Percentiles rank a stretch among this genome's conserved stretches.
These are phyloP conservation scores for Rhagophthalmus giganteus DNA, from an alignment of 2,888 invertebrate species.

Conservation along the genomic window DNA sequence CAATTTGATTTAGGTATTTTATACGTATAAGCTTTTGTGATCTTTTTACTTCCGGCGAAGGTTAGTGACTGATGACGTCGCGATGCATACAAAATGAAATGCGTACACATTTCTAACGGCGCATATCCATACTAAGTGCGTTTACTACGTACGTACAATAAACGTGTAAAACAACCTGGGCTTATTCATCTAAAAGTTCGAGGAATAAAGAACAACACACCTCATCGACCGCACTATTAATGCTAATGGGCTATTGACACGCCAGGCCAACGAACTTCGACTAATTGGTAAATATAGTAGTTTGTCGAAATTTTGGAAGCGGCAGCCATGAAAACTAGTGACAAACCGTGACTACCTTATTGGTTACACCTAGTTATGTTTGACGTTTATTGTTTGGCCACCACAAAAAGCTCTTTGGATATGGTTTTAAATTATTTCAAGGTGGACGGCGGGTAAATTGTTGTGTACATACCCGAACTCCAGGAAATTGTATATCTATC, in stretches of 20 bases:
- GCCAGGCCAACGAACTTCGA: conserved; percentile 12
- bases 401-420: conserved; percentile 8
- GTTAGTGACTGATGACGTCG: conserved; percentile 35
- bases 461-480: conserved; percentile 3
- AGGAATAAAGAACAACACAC: conserved; percentile 10
- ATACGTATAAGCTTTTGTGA: conserved; percentile 1
- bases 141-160: conserved; percentile 16
- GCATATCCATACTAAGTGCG: conserved; percentile 20
- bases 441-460: conserved; percentile 12
- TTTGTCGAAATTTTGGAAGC: conserved; percentile 2
- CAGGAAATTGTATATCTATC: not conserved
- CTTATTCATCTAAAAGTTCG: conserved; percentile 16
- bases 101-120: conserved; percentile 28
- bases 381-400: conserved; percentile 7
- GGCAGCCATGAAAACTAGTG: not conserved
- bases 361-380: conserved; percentile 9
- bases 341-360: conserved; percentile 9
- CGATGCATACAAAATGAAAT: conserved; percentile 25
- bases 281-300: conserved; percentile 3
- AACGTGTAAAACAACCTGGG: conserved; percentile 7
- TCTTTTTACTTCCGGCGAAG: conserved; percentile 27
- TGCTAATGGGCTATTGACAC: conserved; percentile 22
- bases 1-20: not conserved
- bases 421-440: conserved; percentile 17
- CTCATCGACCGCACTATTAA: conserved; percentile 12